These are phyloP conservation scores for Puffinus mauretanicus DNA, from an alignment of 2,113 vertebrate genomes.

Conservation along the genomic window DNA sequence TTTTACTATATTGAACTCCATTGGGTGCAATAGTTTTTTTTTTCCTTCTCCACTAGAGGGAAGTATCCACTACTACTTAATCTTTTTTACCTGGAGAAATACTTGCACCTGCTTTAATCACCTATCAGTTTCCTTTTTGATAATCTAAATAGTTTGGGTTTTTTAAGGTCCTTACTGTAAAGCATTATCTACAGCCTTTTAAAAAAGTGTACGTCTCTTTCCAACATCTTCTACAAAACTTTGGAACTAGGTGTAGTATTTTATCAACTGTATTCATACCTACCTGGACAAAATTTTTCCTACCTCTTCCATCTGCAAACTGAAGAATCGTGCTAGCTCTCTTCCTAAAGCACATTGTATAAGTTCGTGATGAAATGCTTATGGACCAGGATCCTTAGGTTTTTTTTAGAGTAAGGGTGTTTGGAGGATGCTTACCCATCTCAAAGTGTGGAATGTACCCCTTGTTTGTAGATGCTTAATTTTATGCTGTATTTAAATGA, in stretches of 20 bases:
- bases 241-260: background rate
- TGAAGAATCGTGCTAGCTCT: background rate
- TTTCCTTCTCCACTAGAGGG: background rate
- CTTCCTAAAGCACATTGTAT: background rate
- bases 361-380: background rate
- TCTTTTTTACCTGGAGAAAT: background rate
- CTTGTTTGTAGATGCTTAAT: background rate
- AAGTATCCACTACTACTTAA: background rate
- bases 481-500: background rate
- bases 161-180: background rate
- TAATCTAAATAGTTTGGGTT: background rate
- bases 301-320: background rate
- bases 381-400: background rate
- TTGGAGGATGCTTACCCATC: background rate
- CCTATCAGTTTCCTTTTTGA: background rate
- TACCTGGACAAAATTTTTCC: background rate
- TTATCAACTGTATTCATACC: background rate
- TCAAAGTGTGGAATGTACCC: background rate
- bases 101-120: background rate
- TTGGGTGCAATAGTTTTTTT: background rate
- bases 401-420: background rate
- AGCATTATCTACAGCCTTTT: background rate
- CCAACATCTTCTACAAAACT: background rate
- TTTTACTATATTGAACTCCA: background rate
- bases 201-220: background rate